Base-by-base conservation (phyloP, 2,888 invertebrate species). In the Parthenolecanium corni region DNA sequence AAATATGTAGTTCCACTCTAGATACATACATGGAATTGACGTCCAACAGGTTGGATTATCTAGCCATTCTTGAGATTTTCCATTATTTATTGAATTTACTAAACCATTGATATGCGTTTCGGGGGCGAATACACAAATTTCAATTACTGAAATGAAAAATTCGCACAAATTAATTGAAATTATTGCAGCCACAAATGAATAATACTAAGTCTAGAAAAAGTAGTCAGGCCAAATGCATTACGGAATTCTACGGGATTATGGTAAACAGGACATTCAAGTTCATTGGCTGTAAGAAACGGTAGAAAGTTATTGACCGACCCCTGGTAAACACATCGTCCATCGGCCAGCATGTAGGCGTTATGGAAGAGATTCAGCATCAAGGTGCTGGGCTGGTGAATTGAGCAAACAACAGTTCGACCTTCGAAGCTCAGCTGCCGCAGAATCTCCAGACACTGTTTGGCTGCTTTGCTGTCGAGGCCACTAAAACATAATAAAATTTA, bases 181-280 rank as follows among this genome's bases (percentile, higher is more conserved):
- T n/a, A n/a, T n/a, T n/a, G n/a, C n/a, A n/a, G n/a, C n/a, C n/a
- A n/a, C n/a, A n/a, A n/a, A n/a, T n/a, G n/a, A n/a, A n/a, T n/a
- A n/a, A n/a, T n/a, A n/a, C n/a, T n/a, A n/a, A n/a, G n/a, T n/a
- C n/a, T n/a, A 38, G 36, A 57, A 18, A 21, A 1, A 40, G 53
- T 20, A 21, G 38, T 14, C 11, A 21, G 36, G 9, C 31, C 14
- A 23, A 53, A 56, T 14, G 75, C 75, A 65, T 83, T 75, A 90
- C 91, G 79, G 75, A 84, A 92, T 74, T 93, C 93, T 16, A 91
- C 88, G 44, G 92, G 91, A 76, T 92, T 93, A 73, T 94, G 90
- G 71, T 88, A 89, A 16, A 84, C 81, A 0, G 93, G 94, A 73
- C 94, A 94, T 25, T 54, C 44, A n/a, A 67, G 42, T 38, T 64